Conservation (phyloP, 2,113 vertebrate genomes). For the Larimichthys polyactis region DNA sequence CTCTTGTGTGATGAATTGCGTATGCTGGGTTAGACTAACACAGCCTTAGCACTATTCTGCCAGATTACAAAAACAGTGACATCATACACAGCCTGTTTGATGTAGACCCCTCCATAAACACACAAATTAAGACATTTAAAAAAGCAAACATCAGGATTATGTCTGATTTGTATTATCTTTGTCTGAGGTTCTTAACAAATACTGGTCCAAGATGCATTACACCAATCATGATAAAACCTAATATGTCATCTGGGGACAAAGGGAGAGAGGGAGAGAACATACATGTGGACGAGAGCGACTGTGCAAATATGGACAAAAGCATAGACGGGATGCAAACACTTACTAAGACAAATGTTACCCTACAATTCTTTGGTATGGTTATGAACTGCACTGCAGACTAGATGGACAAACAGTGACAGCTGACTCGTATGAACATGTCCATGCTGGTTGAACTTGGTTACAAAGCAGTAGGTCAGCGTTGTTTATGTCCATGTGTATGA, state of each 20-base stretch:
- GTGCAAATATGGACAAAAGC: no score
- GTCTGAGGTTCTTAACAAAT: slow-evolving; percentile 31
- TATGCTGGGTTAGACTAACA: slow-evolving; percentile 56
- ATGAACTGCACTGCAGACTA: no score
- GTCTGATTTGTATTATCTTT: slow-evolving; percentile 40
- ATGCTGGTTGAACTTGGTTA: no score
- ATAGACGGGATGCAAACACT: no score
- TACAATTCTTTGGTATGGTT: no score
- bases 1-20: slow-evolving; percentile 55
- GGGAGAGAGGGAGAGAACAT: no score
- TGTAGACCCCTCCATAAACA: slow-evolving; percentile 50
- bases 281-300: no score
- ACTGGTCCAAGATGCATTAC: slow-evolving; percentile 53
- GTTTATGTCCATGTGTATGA: no score
- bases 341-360: no score
- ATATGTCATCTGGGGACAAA: slow-evolving; percentile 24
- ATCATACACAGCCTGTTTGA: slow-evolving; percentile 50
- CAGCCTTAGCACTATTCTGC: slow-evolving; percentile 38
- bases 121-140: slow-evolving; percentile 42
- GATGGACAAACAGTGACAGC: no score
- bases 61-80: slow-evolving; percentile 69
- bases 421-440: no score
- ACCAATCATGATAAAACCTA: slow-evolving; percentile 42
- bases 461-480: no score
- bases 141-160: slow-evolving; percentile 44